phyloP scores from a whole-genome alignment of 2,797 vertebrate genomes.

The Lutjanus argentimaculatus region DNA sequence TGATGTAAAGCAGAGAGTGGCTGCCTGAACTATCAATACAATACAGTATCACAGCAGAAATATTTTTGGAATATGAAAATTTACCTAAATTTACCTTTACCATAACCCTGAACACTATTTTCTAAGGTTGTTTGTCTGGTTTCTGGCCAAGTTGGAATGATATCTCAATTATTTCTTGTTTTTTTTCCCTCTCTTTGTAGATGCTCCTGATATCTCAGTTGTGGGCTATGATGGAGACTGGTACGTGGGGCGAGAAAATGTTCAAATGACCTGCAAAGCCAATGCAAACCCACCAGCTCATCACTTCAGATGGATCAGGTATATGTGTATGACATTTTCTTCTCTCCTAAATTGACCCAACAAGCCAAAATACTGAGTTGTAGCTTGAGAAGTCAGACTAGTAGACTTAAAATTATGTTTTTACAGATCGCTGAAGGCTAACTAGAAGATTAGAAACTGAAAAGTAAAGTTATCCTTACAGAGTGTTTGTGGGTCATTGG shows the following conservation, averaged over 20 bases:
- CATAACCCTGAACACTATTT: not conserved
- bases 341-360: not conserved
- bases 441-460: not conserved
- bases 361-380: not conserved
- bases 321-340: slow-evolving; percentile 52
- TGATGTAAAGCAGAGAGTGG: slow-evolving; percentile 16
- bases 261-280: slow-evolving; percentile 95
- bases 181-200: slow-evolving; percentile 76
- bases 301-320: slow-evolving; percentile 97
- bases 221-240: slow-evolving; percentile 97
- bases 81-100: too few relatives aligned
- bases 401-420: not conserved
- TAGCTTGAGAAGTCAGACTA: not conserved
- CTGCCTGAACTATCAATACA: not conserved
- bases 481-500: too few relatives aligned
- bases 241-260: slow-evolving; percentile 93
- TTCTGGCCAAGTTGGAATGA: not conserved
- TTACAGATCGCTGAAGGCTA: not conserved
- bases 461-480: not conserved
- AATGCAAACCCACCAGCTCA: slow-evolving; percentile 95
- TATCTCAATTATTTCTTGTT: not conserved
- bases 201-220: slow-evolving; percentile 95
- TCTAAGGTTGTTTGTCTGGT: not conserved
- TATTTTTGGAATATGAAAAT: not conserved
- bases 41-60: slow-evolving; percentile 4